phyloP scores from a whole-genome alignment of 2,113 vertebrate genomes.

The Oreochromis tanganicae region DNA sequence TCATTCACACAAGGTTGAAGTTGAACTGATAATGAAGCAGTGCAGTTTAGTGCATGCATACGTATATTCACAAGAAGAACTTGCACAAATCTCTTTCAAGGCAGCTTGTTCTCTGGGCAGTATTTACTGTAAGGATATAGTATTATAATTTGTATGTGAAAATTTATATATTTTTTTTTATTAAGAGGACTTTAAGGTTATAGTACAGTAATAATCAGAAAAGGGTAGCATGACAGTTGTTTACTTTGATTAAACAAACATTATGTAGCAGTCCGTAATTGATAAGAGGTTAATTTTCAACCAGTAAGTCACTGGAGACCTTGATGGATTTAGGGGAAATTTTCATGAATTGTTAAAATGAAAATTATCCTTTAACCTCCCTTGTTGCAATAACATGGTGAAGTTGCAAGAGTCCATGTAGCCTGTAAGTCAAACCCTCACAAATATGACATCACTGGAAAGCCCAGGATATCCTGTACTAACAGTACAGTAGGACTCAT shows the following conservation, averaged over 20 bases:
- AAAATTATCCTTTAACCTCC: neutral
- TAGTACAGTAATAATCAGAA: neutral
- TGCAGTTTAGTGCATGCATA: neutral
- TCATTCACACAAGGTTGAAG: neutral
- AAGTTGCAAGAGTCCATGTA: neutral
- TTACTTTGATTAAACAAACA: neutral
- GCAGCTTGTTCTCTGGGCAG: neutral
- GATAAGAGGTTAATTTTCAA: neutral
- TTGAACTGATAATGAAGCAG: neutral
- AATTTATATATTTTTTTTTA: neutral
- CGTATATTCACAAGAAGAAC: neutral
- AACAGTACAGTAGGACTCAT: neutral
- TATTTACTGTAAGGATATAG: neutral
- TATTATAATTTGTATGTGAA: neutral
- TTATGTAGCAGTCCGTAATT: neutral
- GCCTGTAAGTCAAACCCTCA: neutral
- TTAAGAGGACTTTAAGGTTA: neutral
- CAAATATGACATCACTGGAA: neutral
- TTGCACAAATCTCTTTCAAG: neutral
- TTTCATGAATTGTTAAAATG: neutral
- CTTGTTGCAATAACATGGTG: neutral
- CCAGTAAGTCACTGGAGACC: neutral
- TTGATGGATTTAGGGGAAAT: neutral
- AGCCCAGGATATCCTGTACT: neutral
- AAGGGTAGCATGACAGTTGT: neutral